Conservation (phyloP, 1,140 invertebrate species). For the Drosophila pruinosa region DNA sequence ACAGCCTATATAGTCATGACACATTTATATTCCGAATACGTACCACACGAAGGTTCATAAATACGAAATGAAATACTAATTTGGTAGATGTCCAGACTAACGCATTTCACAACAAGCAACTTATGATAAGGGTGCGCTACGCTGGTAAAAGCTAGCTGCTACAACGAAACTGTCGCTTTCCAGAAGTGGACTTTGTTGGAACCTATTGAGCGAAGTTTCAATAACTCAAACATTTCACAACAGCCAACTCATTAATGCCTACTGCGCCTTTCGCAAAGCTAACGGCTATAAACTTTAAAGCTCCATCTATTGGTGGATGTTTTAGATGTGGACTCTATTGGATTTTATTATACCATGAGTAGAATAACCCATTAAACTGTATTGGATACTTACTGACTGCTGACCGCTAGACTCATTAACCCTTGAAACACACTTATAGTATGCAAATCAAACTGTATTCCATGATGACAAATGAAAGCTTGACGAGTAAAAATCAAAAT, state of each 20-base stretch:
- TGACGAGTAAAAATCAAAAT: background rate
- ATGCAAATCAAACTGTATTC: background rate
- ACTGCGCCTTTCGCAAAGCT: background rate
- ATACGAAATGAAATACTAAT: background rate
- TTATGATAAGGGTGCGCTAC: background rate
- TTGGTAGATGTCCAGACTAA: background rate
- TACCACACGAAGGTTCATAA: background rate
- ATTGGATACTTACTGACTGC: background rate
- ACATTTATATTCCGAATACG: background rate
- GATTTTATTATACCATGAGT: background rate
- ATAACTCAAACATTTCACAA: background rate
- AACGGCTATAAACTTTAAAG: background rate
- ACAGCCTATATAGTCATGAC: background rate
- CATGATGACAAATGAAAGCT: background rate
- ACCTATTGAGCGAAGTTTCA: background rate
- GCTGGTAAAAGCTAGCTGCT: background rate
- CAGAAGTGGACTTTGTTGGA: background rate
- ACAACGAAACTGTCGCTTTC: background rate
- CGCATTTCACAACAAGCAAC: background rate
- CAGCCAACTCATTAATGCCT: background rate
- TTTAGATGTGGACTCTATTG: background rate
- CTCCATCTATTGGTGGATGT: background rate
- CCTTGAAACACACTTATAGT: background rate
- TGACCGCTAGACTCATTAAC: background rate
- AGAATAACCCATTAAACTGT: background rate